These are phyloP conservation scores for Porites evermanni DNA, from an alignment of 92 coral and sea anemone species.

Conservation along the genomic window DNA sequence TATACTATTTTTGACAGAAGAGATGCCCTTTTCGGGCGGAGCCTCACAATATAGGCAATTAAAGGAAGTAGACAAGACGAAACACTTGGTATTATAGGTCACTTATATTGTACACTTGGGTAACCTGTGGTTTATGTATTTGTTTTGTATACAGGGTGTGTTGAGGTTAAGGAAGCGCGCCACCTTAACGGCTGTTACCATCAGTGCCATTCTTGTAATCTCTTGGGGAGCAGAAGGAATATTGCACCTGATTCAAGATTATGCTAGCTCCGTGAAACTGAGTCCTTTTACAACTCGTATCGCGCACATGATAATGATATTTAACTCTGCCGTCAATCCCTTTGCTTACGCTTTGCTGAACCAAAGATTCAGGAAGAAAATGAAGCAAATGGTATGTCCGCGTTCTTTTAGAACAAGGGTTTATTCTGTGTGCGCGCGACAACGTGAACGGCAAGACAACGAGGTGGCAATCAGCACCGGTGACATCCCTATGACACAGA, in stretches of 20 bases:
- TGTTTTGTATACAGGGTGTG: background rate
- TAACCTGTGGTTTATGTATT: background rate
- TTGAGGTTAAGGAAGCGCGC: background rate
- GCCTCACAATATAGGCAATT: too few relatives aligned
- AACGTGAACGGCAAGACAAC: background rate
- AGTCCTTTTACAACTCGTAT: background rate
- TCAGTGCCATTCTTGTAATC: slow-evolving; percentile 12
- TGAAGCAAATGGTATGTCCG: background rate
- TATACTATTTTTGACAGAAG: too few relatives aligned
- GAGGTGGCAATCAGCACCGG: background rate
- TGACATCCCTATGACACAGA: too few relatives aligned
- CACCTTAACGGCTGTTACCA: slow-evolving; percentile 1
- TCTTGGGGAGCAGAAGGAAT: background rate
- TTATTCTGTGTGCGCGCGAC: background rate
- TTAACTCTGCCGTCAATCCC: slow-evolving; percentile 20
- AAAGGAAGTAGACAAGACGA: too few relatives aligned
- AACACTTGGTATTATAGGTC: too few relatives aligned
- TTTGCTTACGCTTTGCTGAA: slow-evolving; percentile 3
- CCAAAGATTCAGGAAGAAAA: background rate
- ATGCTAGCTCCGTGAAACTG: background rate
- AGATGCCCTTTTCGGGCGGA: too few relatives aligned
- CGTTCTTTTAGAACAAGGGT: background rate
- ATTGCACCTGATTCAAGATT: background rate
- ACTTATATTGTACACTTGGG: too few relatives aligned
- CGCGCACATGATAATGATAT: slow-evolving; percentile 3